Evolutionary conservation across 2,888 invertebrate genomes (phyloP).

Genomic region (Abscondita cerata): DNA sequence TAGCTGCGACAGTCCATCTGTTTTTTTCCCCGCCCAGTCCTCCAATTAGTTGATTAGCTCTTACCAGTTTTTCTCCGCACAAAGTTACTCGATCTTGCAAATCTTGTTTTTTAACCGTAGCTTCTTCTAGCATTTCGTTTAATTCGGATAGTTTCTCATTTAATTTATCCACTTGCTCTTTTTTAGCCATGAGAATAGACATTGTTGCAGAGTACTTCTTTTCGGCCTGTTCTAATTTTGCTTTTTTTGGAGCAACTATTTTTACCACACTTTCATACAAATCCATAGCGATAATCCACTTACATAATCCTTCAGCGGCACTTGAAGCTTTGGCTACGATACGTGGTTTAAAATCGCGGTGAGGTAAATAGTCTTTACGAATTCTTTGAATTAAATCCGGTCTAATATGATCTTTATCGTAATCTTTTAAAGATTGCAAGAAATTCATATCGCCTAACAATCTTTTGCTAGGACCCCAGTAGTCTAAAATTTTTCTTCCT

Average conservation of each 20-base stretch:
- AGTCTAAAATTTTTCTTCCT: constrained; percentile 76
- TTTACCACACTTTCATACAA: constrained; percentile 86
- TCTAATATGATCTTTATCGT: constrained; percentile 86
- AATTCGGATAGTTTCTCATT: constrained; percentile 78
- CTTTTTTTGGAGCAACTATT: constrained; percentile 85
- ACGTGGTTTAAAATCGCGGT: constrained; percentile 80
- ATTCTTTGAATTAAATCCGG: constrained; percentile 74
- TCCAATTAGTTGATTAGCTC: constrained; percentile 88
- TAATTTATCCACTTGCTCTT: constrained; percentile 76
- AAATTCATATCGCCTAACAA: constrained; percentile 83
- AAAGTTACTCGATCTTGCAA: constrained; percentile 77
- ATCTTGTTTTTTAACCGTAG: constrained; percentile 70
- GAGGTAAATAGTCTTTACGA: constrained; percentile 74
- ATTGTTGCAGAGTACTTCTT: constrained; percentile 82
- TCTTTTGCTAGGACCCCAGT: constrained; percentile 86
- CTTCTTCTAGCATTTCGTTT: constrained; percentile 72
- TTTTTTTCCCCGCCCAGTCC: constrained; percentile 88
- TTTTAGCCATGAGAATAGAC: constrained; percentile 84
- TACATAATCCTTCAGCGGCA: constrained; percentile 92
- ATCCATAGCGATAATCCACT: constrained; percentile 91
- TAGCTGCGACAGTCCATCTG: constrained; percentile 83
- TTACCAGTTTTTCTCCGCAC: constrained; percentile 82
- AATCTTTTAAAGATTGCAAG: constrained; percentile 75
- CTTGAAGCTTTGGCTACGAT: constrained; percentile 88
- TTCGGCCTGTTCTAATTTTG: constrained; percentile 81